Conservation (phyloP, 2,113 vertebrate species). For the Chaetorhynchus papuensis region DNA sequence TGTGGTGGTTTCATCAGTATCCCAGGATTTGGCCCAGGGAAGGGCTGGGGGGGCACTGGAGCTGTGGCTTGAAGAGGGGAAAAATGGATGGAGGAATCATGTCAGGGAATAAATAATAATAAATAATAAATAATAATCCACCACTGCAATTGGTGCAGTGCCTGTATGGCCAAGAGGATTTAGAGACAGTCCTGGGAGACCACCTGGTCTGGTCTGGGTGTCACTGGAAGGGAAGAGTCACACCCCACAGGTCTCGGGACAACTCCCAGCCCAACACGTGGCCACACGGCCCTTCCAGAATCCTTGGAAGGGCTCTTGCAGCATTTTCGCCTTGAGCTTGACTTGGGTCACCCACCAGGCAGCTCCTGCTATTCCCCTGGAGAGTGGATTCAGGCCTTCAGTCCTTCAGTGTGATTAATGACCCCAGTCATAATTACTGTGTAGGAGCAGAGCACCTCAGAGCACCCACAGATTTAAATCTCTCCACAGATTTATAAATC, state of each 20-base stretch:
- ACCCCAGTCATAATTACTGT: neutral
- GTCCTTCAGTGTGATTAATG: neutral
- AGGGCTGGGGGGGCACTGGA: neutral
- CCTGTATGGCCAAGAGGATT: neutral
- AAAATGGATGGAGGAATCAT: neutral
- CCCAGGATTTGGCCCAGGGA: neutral
- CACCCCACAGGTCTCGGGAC: accelerated
- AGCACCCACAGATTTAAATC: neutral
- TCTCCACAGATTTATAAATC: neutral
- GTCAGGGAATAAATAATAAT: neutral
- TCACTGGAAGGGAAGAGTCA: neutral
- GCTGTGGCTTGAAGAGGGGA: neutral
- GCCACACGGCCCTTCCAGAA: neutral
- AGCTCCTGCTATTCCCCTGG: neutral
- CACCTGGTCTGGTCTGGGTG: neutral
- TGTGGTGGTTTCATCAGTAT: neutral
- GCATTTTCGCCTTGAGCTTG: neutral
- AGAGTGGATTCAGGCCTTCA: neutral
- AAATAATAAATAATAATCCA: too few species aligned
- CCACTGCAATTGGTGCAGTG: neutral
- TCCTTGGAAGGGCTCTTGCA: neutral
- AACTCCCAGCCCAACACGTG: accelerated
- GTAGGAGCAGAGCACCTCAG: neutral
- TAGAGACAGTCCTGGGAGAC: neutral
- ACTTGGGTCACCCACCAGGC: neutral